phyloP scores from a whole-genome alignment of 2,888 invertebrate genomes.

The Idaea aversata region DNA sequence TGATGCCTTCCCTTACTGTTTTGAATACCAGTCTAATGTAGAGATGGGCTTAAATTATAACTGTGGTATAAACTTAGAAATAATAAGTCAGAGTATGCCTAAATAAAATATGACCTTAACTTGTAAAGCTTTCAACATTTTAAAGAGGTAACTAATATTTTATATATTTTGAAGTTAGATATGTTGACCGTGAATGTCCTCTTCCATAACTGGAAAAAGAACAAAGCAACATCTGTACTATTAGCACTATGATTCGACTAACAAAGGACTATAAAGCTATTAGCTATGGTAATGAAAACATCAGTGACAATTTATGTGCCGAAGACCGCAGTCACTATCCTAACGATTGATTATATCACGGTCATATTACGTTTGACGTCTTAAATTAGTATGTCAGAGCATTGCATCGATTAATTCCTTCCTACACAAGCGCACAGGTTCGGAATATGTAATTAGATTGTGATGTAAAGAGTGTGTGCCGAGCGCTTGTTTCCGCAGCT shows the following conservation, averaged over 20 bases:
- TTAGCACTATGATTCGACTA: not conserved
- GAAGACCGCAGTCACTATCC: not conserved
- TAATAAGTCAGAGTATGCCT: not conserved
- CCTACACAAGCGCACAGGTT: not conserved
- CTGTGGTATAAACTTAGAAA: not conserved
- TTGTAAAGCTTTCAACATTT: not conserved
- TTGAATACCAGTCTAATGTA: conserved; percentile 14
- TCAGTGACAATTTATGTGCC: not conserved
- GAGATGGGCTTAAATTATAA: conserved; percentile 12
- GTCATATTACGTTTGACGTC: conserved; percentile 6
- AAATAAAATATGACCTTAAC: not conserved
- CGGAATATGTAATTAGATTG: conserved; percentile 2
- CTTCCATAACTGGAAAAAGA: not conserved
- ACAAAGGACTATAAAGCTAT: not conserved
- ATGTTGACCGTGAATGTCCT: not conserved
- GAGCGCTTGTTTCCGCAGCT: not conserved
- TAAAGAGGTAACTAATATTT: not conserved
- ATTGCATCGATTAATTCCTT: conserved; percentile 6
- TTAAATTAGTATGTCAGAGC: conserved; percentile 13
- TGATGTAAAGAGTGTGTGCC: conserved; percentile 1
- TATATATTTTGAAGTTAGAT: not conserved
- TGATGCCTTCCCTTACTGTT: conserved; percentile 22
- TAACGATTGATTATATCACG: conserved; percentile 1
- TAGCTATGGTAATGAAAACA: not conserved
- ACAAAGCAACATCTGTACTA: not conserved